Evolutionary conservation across 2,797 vertebrate genomes (phyloP), one percentile per base, ranked within the genome.

Genomic region (Intellagama lesueurii): DNA sequence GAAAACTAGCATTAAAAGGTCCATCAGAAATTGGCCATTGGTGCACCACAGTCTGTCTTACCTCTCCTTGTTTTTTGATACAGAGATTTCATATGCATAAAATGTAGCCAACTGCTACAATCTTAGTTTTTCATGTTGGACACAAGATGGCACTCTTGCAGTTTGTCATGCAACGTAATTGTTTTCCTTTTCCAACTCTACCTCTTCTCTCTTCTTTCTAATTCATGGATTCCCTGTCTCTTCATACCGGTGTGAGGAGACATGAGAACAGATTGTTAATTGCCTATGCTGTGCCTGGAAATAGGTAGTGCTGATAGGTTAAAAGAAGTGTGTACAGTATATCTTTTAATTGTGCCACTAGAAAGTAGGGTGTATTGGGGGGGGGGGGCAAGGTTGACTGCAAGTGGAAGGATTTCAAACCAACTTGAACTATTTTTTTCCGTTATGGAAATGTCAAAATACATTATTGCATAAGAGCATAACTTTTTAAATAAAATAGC

Each of bases 111-210:
- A 40, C 0, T 0, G 4, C 73, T 40, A 2, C 30, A 1, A 17
- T 66, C 28, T 17, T 69, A 0, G 2, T 56, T 76, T 40, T 91
- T 40, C 35, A 19, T 44, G 87, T 24, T 73, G 70, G 86, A 90
- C 96, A 91, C 95, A 60, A 93, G 96, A 82, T 94, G 96, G 96
- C 87, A 69, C 94, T 91, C 60, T 93, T 81, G 70, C 78, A 60
- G 35, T 83, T 83, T 90, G 79, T 0, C 14, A 89, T 77, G 19
- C 35, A 68, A 0, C 0, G 0, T 7, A 8, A 64, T 7, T 70
- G 17, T 28, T 8, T 64, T 47, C 22, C 22, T 81, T 26, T 68
- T 12, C 28, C 70, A 30, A 28, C 16, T 52, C 17, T 78, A 78
- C 73, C 14, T 7, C 40, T 49, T 83, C 30, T 28, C 30, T 70